Conservation (phyloP, 2,797 vertebrate species). For the Telmatherina bonti region DNA sequence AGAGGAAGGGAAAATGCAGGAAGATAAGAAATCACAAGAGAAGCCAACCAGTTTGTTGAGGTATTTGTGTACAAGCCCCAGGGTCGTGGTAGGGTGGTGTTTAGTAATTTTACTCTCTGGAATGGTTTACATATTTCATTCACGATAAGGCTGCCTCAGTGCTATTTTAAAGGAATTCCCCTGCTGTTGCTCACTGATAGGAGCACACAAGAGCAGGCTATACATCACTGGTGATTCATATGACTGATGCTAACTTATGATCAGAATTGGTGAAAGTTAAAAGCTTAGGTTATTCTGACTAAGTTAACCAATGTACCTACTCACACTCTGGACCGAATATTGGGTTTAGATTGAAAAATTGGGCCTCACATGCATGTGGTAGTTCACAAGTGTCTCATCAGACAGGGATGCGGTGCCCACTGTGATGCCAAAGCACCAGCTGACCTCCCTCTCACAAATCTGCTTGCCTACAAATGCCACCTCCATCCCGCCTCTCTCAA, state of each 20-base stretch:
- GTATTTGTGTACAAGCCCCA: constrained; percentile 64
- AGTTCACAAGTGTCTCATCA: constrained; percentile 42
- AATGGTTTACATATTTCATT: constrained; percentile 75
- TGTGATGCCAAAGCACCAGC: constrained; percentile 45
- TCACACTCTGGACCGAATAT: background rate
- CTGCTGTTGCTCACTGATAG: constrained; percentile 49
- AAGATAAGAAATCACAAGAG: constrained; percentile 68
- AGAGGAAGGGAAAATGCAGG: constrained; percentile 46
- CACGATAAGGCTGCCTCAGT: constrained; percentile 59
- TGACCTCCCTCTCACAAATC: constrained; percentile 40
- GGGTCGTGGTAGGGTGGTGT: constrained; percentile 60
- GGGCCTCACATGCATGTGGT: constrained; percentile 22
- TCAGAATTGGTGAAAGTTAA: background rate
- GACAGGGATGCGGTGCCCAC: constrained; percentile 22
- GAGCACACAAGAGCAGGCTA: constrained; percentile 31
- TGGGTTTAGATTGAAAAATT: constrained; percentile 1
- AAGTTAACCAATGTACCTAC: background rate
- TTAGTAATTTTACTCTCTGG: constrained; percentile 59
- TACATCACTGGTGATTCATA: constrained; percentile 46
- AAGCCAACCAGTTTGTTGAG: constrained; percentile 62
- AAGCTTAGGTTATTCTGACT: constrained; percentile 1
- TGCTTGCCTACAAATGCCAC: constrained; percentile 55
- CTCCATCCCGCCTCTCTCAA: constrained; percentile 41
- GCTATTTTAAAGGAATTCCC: constrained; percentile 62
- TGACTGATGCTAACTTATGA: constrained; percentile 12